Percentiles rank a stretch among this genome's conserved stretches.
Evolutionary conservation across 1,140 invertebrate genomes (phyloP).

Genomic region (Colletes latitarsis): DNA sequence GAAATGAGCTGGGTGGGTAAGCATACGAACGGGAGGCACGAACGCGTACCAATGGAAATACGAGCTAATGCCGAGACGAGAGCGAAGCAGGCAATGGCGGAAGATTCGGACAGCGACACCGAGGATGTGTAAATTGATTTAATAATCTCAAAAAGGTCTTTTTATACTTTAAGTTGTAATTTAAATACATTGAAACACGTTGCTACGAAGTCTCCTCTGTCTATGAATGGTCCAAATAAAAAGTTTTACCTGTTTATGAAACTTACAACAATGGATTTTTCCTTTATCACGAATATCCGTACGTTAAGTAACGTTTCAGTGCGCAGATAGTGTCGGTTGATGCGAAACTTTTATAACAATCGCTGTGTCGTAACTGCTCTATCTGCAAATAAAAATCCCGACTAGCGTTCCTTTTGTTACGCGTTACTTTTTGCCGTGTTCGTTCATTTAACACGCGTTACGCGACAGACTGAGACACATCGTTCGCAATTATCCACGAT

Average conservation of each 20-base stretch:
- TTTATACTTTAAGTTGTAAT: constrained; percentile 62
- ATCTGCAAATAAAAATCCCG: not conserved
- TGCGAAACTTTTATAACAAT: not conserved
- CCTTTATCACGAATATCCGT: not conserved
- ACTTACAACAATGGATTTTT: not conserved
- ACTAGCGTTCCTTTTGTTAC: not conserved
- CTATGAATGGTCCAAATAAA: constrained; percentile 39
- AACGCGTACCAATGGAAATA: constrained; percentile 86
- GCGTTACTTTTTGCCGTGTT: not conserved
- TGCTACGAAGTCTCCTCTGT: constrained; percentile 9
- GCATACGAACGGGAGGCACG: constrained; percentile 88
- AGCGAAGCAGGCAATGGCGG: constrained; percentile 91
- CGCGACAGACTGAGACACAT: too few species aligned
- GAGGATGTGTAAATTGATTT: constrained; percentile 85
- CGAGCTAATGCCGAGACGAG: constrained; percentile 89
- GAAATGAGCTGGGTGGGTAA: constrained; percentile 98
- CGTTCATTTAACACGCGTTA: not conserved
- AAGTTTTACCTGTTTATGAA: constrained; percentile 33
- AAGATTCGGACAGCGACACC: constrained; percentile 91
- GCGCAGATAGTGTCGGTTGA: not conserved
- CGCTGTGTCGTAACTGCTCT: not conserved
- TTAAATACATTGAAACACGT: constrained; percentile 34
- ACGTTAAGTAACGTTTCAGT: too few species aligned
- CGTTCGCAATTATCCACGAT: constrained; percentile 19
- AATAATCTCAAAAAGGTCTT: constrained; percentile 24